A percentile compares a stretch with the other conserved stretches of the same genome.
These are phyloP conservation scores for Oopsacas minuta DNA, from an alignment of 37 sponge, comb jelly and placozoan species.

Conservation along the genomic window DNA sequence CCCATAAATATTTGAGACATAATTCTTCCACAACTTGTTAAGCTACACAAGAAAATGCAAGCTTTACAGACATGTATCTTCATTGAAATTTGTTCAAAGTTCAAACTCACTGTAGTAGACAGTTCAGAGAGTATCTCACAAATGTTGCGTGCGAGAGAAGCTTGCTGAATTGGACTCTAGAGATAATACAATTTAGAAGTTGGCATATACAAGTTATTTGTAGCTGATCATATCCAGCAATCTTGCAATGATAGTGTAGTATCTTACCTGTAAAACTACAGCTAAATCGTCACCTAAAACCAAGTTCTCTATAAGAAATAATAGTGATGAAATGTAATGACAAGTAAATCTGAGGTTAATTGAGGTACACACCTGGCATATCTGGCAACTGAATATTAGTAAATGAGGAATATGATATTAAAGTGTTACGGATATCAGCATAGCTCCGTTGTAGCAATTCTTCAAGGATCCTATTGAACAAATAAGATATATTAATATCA, in stretches of 20 bases:
- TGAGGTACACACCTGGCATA: background rate
- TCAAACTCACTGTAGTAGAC: background rate
- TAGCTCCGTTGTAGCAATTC: background rate
- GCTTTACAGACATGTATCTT: background rate
- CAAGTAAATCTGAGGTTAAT: background rate
- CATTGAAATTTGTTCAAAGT: background rate
- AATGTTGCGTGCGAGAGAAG: slow-evolving; percentile 8
- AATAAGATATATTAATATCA: background rate
- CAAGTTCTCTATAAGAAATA: background rate
- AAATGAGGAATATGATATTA: background rate
- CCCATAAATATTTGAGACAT: background rate
- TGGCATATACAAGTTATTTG: background rate
- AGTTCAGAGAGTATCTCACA: background rate
- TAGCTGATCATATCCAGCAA: background rate
- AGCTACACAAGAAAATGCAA: background rate
- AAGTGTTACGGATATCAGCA: background rate
- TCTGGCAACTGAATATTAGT: background rate
- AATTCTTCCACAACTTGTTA: slow-evolving; percentile 4
- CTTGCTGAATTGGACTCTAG: background rate
- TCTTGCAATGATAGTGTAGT: background rate
- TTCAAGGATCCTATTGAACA: background rate
- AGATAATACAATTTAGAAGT: background rate
- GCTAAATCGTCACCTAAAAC: slow-evolving; percentile 1
- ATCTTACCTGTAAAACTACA: slow-evolving; percentile 8
- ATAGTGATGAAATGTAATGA: background rate